phyloP scores from a whole-genome alignment of 2,113 vertebrate genomes.

The Leptodactylus fuscus region DNA sequence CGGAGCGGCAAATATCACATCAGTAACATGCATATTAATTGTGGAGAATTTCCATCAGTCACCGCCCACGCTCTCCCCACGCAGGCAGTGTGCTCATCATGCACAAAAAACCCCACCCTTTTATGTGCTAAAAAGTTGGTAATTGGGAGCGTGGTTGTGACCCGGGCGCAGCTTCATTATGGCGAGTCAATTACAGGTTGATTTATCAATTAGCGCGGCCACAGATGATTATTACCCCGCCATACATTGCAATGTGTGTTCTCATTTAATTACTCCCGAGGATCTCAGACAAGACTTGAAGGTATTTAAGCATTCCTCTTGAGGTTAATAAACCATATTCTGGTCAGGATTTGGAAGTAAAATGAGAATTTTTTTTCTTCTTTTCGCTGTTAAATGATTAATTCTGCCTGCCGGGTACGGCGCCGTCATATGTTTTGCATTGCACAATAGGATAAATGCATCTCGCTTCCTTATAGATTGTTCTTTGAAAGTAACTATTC shows the following conservation, averaged over 20 bases:
- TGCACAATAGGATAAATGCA: conserved; percentile 24
- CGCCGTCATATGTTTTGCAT: conserved; percentile 16
- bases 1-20: conserved; percentile 10
- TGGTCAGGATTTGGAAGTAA: conserved; percentile 49
- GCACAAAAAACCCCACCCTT: conserved; percentile 38
- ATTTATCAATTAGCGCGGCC: conserved; percentile 71
- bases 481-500: conserved; percentile 26
- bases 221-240: conserved; percentile 62
- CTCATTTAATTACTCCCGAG: conserved; percentile 63
- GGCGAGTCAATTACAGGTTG: conserved; percentile 66
- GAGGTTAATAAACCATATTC: conserved; percentile 49
- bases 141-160: conserved; percentile 64
- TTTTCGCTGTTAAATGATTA: conserved; percentile 38
- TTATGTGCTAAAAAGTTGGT: conserved; percentile 62
- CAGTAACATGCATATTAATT: conserved; percentile 59
- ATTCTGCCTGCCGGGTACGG: conserved; percentile 7
- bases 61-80: conserved; percentile 44
- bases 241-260: conserved; percentile 40
- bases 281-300: conserved; percentile 50
- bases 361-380: conserved; percentile 34
- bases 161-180: conserved; percentile 67
- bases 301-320: conserved; percentile 15
- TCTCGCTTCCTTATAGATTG: conserved; percentile 28
- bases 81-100: conserved; percentile 56
- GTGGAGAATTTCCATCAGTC: conserved; percentile 50